These are phyloP conservation scores for Polypterus senegalus DNA, from an alignment of 2,113 vertebrate genomes.

Conservation along the genomic window DNA sequence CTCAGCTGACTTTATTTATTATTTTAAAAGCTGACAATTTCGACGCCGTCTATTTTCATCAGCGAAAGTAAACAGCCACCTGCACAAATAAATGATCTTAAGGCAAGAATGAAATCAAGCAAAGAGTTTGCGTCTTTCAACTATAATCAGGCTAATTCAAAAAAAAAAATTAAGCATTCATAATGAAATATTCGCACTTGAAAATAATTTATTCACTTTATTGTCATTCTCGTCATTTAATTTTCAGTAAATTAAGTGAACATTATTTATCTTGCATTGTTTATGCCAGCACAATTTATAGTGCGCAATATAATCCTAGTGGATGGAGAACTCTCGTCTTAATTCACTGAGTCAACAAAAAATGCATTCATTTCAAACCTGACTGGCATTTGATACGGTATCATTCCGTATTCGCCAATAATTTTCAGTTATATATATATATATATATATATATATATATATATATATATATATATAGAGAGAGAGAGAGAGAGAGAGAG, in stretches of 20 bases:
- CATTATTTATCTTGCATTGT: not conserved
- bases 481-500: no score
- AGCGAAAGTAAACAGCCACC: constrained; percentile 44
- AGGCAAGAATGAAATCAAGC: not conserved
- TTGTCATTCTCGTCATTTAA: not conserved
- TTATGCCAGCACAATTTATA: not conserved
- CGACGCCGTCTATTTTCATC: constrained; percentile 59
- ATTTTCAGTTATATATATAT: no score
- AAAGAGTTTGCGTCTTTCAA: not conserved
- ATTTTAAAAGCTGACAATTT: constrained; percentile 58
- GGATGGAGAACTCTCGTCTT: not conserved
- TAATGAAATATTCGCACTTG: constrained; percentile 1
- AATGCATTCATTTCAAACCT: no score
- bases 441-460: no score
- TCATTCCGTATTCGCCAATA: no score
- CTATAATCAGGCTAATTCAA: constrained; percentile 2
- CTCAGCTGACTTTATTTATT: constrained; percentile 54
- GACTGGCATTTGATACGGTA: no score
- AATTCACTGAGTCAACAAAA: no score
- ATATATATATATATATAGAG: no score
- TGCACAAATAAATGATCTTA: constrained; percentile 37
- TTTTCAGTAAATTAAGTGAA: not conserved
- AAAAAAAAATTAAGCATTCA: not conserved
- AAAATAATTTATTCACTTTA: not conserved
- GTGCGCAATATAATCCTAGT: not conserved